Base-by-base conservation (phyloP, 2,888 invertebrate species). In the Strigamia maritima region DNA sequence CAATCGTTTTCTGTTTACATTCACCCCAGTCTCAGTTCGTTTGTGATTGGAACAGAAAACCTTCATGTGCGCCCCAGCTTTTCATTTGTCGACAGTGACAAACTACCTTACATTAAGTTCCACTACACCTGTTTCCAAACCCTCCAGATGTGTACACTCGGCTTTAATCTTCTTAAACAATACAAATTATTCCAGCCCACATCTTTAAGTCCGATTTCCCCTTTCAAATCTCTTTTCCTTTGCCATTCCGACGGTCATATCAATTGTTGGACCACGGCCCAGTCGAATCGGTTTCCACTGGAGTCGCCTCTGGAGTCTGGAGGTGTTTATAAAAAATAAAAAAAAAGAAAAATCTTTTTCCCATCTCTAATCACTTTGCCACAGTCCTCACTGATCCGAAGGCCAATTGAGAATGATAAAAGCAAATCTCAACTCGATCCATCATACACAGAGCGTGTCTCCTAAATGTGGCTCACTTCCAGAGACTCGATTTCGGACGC, bases 381-480 rank as follows among this genome's bases (percentile, higher is more conserved):
- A 24, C 65, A 24, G 65, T 65, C 65, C 65, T 26, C 26, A 26
- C 65, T 65, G 26, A 65, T 65, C 65, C 65, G 65, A 65, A 24
- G 26, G 65, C 65, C 65, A 65, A 65, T 65, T 65, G 65, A 65
- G 26, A 16, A 65, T 65, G 65, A 65, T 65, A 65, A 65, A 65
- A 65, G 65, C 65, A 65, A 65, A 65, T 65, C 65, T 65, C 65
- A 26, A 65, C 65, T 65, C 65, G 65, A 65, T 65, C 65, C 65
- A 65, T 65, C 65, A 65, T 65, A 65, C 65, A 26, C 24, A 26
- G 65, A 65, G 65, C 65, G 65, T 65, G 65, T 65, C 65, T 65
- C 65, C 65, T 65, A 65, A 65, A 65, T 65, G 65, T 65, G 65
- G 65, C 65, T 65, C 65, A 65, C 65, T 65, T 65, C 65, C 65